phyloP scores from a whole-genome alignment of 2,797 vertebrate species.

The Delichon dasypus region DNA sequence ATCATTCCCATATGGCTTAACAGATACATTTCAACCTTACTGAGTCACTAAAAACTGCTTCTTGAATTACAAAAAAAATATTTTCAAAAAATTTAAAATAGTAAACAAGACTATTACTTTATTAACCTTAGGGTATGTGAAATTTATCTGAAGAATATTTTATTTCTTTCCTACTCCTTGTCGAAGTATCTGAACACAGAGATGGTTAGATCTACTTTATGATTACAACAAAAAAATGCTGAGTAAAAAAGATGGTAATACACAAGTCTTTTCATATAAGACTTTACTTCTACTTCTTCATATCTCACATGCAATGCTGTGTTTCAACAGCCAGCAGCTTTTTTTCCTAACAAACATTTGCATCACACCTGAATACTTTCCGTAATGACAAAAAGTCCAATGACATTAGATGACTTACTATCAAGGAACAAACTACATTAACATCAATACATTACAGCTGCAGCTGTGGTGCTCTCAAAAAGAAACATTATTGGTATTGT shows the following conservation, averaged over 20 bases:
- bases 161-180: slow-evolving; percentile 27
- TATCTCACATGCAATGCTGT: neutral
- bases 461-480: slow-evolving; percentile 24
- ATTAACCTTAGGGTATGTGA: slow-evolving; percentile 73
- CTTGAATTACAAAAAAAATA: slow-evolving; percentile 67
- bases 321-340: slow-evolving; percentile 30
- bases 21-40: slow-evolving; percentile 51
- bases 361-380: neutral
- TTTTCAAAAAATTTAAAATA: too few relatives aligned
- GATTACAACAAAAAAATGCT: slow-evolving; percentile 72
- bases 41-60: slow-evolving; percentile 55
- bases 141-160: slow-evolving; percentile 77
- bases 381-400: slow-evolving; percentile 13
- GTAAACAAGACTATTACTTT: slow-evolving; percentile 18
- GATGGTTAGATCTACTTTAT: slow-evolving; percentile 72
- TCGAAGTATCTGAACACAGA: slow-evolving; percentile 70
- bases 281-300: slow-evolving; percentile 59
- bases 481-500: slow-evolving; percentile 17
- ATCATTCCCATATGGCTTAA: slow-evolving; percentile 56
- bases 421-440: slow-evolving; percentile 32
- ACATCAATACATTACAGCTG: slow-evolving; percentile 27
- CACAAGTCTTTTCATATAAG: slow-evolving; percentile 69
- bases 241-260: slow-evolving; percentile 60
- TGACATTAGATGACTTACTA: slow-evolving; percentile 26
- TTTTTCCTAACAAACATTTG: neutral